Evolutionary conservation across 2,888 invertebrate genomes (phyloP).

Genomic region (Pinctada fucata): DNA sequence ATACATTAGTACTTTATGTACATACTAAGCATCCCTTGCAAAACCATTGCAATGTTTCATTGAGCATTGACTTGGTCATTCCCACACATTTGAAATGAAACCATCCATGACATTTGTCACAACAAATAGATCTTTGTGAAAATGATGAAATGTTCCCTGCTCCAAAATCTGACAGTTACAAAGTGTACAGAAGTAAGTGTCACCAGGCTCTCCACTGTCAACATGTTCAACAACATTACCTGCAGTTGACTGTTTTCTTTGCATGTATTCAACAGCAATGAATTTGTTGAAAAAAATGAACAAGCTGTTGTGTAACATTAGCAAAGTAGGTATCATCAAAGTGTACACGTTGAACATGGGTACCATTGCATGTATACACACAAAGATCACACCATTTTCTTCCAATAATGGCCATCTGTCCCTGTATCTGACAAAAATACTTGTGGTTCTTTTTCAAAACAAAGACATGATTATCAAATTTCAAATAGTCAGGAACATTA

Average conservation of each 20-base stretch:
- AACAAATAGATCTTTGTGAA: background rate
- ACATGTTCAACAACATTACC: background rate
- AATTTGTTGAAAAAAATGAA: background rate
- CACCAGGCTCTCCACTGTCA: background rate
- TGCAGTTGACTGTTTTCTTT: background rate
- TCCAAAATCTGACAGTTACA: conserved; percentile 4
- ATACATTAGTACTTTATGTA: background rate
- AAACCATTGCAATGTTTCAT: background rate
- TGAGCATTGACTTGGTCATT: conserved; percentile 6
- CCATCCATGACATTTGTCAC: conserved; percentile 11
- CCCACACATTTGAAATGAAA: conserved; percentile 17
- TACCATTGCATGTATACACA: conserved; percentile 11
- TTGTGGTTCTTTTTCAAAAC: conserved; percentile 20
- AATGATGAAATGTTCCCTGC: background rate
- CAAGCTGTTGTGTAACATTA: background rate
- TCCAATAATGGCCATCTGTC: conserved; percentile 27
- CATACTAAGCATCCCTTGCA: background rate
- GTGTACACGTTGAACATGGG: background rate
- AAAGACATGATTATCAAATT: background rate
- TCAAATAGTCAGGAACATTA: conserved; percentile 9
- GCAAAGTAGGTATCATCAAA: background rate
- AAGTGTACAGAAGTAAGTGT: conserved; percentile 7
- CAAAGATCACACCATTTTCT: conserved; percentile 2
- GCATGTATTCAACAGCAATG: background rate
- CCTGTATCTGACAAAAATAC: conserved; percentile 31